Conservation (phyloP, 2,113 vertebrate species). For the Rhinolophus ferrumequinum region DNA sequence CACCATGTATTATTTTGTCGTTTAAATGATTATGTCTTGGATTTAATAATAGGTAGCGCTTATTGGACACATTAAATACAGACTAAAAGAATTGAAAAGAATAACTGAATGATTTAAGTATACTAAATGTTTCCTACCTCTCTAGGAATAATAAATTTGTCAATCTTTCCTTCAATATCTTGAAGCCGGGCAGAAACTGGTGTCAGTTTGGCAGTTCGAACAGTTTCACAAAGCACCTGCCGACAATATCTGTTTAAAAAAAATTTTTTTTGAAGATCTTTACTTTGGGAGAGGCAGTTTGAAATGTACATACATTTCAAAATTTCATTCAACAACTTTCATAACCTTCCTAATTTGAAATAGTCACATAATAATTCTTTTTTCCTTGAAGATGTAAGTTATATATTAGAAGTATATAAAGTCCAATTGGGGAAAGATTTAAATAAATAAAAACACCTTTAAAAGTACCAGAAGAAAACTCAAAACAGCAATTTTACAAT, state of each 20-base stretch:
- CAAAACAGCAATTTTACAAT: not conserved
- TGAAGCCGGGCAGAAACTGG: conserved; percentile 95
- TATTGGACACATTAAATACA: not conserved
- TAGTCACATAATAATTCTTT: conserved; percentile 3
- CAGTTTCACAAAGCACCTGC: conserved; percentile 95
- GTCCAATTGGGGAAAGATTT: not conserved
- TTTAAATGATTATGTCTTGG: not conserved
- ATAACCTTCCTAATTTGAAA: conserved; percentile 47
- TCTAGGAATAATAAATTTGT: conserved; percentile 94
- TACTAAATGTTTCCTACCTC: conserved; percentile 87
- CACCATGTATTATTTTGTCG: not conserved
- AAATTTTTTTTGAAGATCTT: not conserved
- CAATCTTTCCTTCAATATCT: conserved; percentile 94
- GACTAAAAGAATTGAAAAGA: conserved; percentile 18
- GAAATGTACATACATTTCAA: not conserved
- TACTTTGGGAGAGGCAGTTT: not conserved
- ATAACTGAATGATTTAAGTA: conserved; percentile 26
- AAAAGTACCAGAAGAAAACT: conserved; percentile 46
- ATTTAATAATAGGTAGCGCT: not conserved
- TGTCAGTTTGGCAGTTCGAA: conserved; percentile 94
- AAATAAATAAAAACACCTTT: conserved; percentile 37
- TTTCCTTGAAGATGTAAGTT: not conserved
- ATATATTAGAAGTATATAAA: not conserved
- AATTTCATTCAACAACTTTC: not conserved
- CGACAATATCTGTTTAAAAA: conserved; percentile 92